phyloP scores from a whole-genome alignment of 2,113 vertebrate species.

The Erythrocercus mccallii region DNA sequence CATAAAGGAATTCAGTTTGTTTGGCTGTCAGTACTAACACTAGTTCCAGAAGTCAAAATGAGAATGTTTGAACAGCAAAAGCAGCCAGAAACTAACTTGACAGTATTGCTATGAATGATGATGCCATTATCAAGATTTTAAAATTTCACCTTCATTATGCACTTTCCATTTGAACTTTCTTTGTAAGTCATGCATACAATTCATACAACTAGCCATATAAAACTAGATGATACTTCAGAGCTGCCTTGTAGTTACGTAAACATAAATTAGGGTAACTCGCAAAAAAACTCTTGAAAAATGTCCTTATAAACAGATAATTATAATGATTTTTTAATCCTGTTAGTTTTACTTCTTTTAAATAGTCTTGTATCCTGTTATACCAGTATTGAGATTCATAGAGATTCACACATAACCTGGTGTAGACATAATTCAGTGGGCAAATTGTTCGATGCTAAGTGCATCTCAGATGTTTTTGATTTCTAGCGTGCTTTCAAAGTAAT shows the following conservation, averaged over 20 bases:
- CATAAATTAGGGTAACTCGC: not conserved
- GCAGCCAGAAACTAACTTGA: not conserved
- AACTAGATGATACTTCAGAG: not conserved
- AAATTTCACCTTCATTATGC: not conserved
- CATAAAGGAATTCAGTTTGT: not conserved
- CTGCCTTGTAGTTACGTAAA: not conserved
- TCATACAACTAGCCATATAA: not conserved
- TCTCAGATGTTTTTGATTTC: constrained; percentile 36
- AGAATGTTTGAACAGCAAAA: not conserved
- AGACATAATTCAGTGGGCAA: constrained; percentile 8
- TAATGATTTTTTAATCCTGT: not conserved
- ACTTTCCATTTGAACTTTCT: not conserved
- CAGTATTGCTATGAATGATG: not conserved
- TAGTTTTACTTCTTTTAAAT: not conserved
- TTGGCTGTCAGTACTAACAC: not conserved
- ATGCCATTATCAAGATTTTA: not conserved
- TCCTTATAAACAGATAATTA: not conserved
- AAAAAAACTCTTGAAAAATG: not conserved
- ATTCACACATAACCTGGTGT: not conserved
- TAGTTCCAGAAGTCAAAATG: not conserved
- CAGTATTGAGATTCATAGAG: not conserved
- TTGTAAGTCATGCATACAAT: not conserved
- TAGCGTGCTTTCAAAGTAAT: constrained; percentile 22
- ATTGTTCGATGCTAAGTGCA: not conserved
- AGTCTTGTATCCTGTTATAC: not conserved